Conservation (phyloP, 2,888 invertebrate species). For the Biston stratarius region DNA sequence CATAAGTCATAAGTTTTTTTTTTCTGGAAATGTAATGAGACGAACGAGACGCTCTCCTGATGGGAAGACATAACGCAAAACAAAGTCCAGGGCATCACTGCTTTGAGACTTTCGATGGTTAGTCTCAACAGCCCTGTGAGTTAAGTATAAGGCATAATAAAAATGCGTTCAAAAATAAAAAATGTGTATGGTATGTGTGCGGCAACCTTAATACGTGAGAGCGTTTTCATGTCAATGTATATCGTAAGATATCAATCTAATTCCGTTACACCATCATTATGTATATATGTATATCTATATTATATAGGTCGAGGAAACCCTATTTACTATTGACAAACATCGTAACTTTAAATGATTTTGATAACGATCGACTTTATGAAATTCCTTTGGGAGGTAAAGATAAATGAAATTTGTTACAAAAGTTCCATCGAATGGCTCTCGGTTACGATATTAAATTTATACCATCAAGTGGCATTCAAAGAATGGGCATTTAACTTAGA, state of each 20-base stretch:
- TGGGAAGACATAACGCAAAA: too few relatives aligned
- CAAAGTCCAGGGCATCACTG: too few relatives aligned
- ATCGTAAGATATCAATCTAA: constrained; percentile 18
- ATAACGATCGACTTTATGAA: constrained; percentile 81
- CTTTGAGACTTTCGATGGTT: too few relatives aligned
- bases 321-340: constrained; percentile 27
- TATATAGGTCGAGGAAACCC: constrained; percentile 19
- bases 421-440: constrained; percentile 75
- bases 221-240: constrained; percentile 16
- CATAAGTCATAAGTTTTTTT: too few relatives aligned
- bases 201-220: constrained; percentile 7
- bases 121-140: too few relatives aligned
- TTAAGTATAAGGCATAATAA: too few relatives aligned
- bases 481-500: constrained; percentile 76
- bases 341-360: constrained; percentile 73
- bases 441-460: constrained; percentile 84
- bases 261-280: constrained; percentile 15
- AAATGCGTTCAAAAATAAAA: too few relatives aligned
- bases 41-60: too few relatives aligned
- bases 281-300: neutral
- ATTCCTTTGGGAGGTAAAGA: constrained; percentile 72
- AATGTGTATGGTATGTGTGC: too few relatives aligned
- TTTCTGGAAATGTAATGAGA: too few relatives aligned
- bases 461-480: constrained; percentile 79
- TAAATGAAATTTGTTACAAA: constrained; percentile 85